Evolutionary conservation across 2,113 vertebrate genomes (phyloP).

Genomic region (Edolisoma coerulescens): DNA sequence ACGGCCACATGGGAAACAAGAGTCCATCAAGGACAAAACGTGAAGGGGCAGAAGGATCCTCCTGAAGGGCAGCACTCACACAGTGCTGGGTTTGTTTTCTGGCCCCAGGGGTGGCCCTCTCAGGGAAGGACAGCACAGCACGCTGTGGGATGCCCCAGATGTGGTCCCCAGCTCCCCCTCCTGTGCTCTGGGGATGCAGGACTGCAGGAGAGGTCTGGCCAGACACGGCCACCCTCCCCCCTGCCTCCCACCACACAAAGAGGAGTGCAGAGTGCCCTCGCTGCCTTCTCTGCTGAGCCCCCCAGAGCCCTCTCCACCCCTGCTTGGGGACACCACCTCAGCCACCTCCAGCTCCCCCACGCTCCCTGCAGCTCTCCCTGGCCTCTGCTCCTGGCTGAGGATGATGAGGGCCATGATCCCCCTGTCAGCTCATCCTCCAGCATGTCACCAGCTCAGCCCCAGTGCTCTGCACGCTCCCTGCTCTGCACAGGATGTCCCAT

Average conservation of each 20-base stretch:
- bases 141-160: not conserved
- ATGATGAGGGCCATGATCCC: accelerated
- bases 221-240: not conserved
- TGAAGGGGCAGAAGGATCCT: too few species aligned
- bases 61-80: not conserved
- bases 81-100: not conserved
- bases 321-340: not conserved
- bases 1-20: too few species aligned
- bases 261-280: not conserved
- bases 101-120: not conserved
- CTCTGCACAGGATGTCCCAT: not conserved
- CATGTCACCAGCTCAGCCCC: not conserved
- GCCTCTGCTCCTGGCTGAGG: not conserved
- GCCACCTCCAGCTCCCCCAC: not conserved
- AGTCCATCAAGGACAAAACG: not conserved
- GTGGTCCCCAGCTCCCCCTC: not conserved
- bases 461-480: not conserved
- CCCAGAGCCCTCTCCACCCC: not conserved
- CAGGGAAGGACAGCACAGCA: not conserved
- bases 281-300: not conserved
- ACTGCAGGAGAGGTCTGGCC: not conserved
- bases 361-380: not conserved
- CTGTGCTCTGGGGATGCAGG: not conserved
- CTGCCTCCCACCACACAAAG: not conserved
- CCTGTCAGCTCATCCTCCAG: not conserved